phyloP scores from a whole-genome alignment of 2,888 invertebrate species.

The Pemphredon lugubris region DNA sequence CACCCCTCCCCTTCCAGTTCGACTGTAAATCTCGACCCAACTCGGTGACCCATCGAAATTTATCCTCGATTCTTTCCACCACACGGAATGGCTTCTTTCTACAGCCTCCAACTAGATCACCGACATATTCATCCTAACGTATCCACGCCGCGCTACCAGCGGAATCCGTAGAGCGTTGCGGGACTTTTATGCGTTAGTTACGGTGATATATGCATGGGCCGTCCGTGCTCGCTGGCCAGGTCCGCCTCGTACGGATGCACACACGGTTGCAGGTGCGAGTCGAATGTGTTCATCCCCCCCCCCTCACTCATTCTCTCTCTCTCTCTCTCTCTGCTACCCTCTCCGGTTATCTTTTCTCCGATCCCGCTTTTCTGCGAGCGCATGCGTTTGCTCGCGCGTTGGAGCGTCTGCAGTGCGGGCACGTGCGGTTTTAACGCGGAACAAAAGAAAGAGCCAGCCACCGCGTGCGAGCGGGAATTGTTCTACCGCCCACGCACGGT shows the following conservation, averaged over 20 bases:
- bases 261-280: slow-evolving; percentile 23
- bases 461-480: slow-evolving; percentile 4
- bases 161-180: slow-evolving; percentile 21
- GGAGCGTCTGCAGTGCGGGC: slow-evolving; percentile 62
- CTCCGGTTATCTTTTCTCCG: background rate
- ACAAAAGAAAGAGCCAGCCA: slow-evolving; percentile 48
- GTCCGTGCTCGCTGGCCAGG: slow-evolving; percentile 8
- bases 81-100: slow-evolving; percentile 35
- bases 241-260: slow-evolving; percentile 24
- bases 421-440: slow-evolving; percentile 60
- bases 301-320: background rate
- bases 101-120: slow-evolving; percentile 36
- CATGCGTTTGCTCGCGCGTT: slow-evolving; percentile 42
- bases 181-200: slow-evolving; percentile 43
- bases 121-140: slow-evolving; percentile 49
- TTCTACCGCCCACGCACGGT: background rate
- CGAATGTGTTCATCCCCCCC: slow-evolving; percentile 12
- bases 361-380: slow-evolving; percentile 24
- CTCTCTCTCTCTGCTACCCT: background rate
- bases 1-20: too few relatives aligned
- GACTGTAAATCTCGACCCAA: background rate
- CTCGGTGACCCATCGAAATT: background rate
- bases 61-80: slow-evolving; percentile 8
- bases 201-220: slow-evolving; percentile 31
- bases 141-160: slow-evolving; percentile 28